Base-by-base conservation (phyloP, 2,113 vertebrate genomes). In the Oncorhynchus kisutch region DNA sequence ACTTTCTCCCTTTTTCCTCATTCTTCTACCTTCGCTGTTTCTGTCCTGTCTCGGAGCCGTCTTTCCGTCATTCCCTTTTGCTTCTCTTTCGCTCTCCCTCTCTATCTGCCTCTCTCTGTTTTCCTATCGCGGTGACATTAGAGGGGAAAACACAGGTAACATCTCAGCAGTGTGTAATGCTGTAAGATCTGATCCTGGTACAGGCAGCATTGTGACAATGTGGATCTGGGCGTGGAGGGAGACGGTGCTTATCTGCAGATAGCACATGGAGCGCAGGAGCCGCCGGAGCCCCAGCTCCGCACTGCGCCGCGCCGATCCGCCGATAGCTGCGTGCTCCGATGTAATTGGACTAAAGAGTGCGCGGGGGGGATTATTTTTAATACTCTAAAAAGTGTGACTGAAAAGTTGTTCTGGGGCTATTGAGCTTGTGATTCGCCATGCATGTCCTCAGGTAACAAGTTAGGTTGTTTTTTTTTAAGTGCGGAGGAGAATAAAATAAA, bases 301-400 rank as follows among this genome's bases (percentile, higher is more conserved):
- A 3, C 88, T 83, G 82, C 87, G 81, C 85, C 82, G 80, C 81
- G 82, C 89, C 77, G 92, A 95, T 95, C 82, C 90, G 76, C 87
- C 87, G 93, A 93, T 94, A 94, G 90, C 84, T 88, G 93, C 90
- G 92, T 93, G 94, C 84, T 94, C 91, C 88, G 94, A 93, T 94
- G 91, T 94, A 93, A 93, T 92, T 85, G 91, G 94, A 91, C 39
- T 86, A 92, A 94, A 94, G 89, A 94, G 94, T 85, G 90, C 70
- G 80, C 86, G 84, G 81, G 81, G 25, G 31, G 85, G 93, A 93
- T 95, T 96, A 86, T 91, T 94, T 85, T 95, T 92, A 89, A 88
- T 90, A 85, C 73, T 49, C 81, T 87, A 79, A 88, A 90, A 89
- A 80, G 73, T 76, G 74, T 73, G 80, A 86, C 83, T 91, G 88